A percentile compares a stretch with the other conserved stretches of the same genome.
Conservation (phyloP, 2,888 invertebrate genomes). For the Andrena bicolor region DNA sequence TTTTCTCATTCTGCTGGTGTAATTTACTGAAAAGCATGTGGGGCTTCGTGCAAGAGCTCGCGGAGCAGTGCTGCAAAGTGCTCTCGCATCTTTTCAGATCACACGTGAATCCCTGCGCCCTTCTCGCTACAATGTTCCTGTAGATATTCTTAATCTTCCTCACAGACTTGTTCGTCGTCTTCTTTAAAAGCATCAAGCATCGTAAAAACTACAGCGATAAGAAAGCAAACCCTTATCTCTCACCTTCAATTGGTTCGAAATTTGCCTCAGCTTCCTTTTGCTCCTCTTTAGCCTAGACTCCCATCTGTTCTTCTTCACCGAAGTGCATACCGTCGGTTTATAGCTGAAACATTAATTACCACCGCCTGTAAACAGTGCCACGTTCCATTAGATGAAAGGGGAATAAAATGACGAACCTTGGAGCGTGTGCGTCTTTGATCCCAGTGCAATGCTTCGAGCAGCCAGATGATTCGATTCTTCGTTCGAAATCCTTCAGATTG, state of each 20-base stretch:
- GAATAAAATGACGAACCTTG: slow-evolving; percentile 4
- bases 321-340: slow-evolving; percentile 34
- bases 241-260: slow-evolving; percentile 44
- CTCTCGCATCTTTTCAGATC: slow-evolving; percentile 56
- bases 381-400: not conserved
- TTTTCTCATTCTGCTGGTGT: slow-evolving; percentile 5
- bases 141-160: slow-evolving; percentile 27
- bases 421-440: not conserved
- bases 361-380: not conserved
- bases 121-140: slow-evolving; percentile 6
- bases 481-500: not conserved
- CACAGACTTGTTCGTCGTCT: slow-evolving; percentile 10
- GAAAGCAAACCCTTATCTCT: not conserved
- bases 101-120: slow-evolving; percentile 62
- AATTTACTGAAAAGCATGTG: slow-evolving; percentile 43
- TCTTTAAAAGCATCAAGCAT: slow-evolving; percentile 15
- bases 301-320: slow-evolving; percentile 4
- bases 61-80: slow-evolving; percentile 53
- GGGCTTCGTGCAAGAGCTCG: slow-evolving; percentile 40
- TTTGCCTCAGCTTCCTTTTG: slow-evolving; percentile 27
- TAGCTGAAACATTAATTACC: slow-evolving; percentile 17
- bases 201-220: not conserved
- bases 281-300: slow-evolving; percentile 35
- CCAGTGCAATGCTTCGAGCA: slow-evolving; percentile 57
- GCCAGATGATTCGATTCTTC: not conserved